Base-by-base conservation (phyloP, 2,888 invertebrate genomes). In the Pherbina coryleti region DNA sequence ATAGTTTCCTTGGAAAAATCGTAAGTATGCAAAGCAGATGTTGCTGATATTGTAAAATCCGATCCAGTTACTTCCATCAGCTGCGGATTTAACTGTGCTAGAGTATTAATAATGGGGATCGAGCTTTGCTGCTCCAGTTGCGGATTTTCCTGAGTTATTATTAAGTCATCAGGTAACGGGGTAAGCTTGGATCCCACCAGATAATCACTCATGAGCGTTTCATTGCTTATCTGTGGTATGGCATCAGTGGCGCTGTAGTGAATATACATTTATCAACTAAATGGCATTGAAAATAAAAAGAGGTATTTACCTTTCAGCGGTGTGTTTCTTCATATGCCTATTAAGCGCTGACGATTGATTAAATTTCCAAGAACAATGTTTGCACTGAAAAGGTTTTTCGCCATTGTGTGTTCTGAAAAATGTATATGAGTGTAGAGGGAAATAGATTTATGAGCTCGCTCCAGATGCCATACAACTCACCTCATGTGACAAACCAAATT, bases 401-500 rank as follows among this genome's bases (percentile, higher is more conserved):
- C 85, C 85, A 34, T 83, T 84, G 74, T 85, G 85, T 44, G 82
- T 85, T 81, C 85, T 85, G 37, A 34, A 75, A 75, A 70, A 31
- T 37, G 17, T 67, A 53, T 34, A 57, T 7, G 78, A 37, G 64
- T 1, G 64, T 9, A 2, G 3, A 22, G 5, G 22, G 2, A 19
- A 19, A 9, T 19, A 55, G 1, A 53, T 19, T n/a, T 22, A 19
- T 9, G 19, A 0, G 5, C 17, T 64, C 4, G 3, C 0, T 34
- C n/a, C 14, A n/a, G 31, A 0, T 34, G 14, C 0, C 14, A 25
- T 51, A 25, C 17, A 17, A 55, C 71, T 72, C 51, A 84, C 85
- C 85, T 82, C 81, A 84, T 83, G 79, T 85, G 85, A 75, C 83
- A 84, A 44, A 83, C 82, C 77, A 85, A 81, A 82, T 85, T 85